A percentile compares a stretch with the other conserved stretches of the same genome.
These are phyloP conservation scores for Brevimyrus niger DNA, from an alignment of 2,113 vertebrate species.

Conservation along the genomic window DNA sequence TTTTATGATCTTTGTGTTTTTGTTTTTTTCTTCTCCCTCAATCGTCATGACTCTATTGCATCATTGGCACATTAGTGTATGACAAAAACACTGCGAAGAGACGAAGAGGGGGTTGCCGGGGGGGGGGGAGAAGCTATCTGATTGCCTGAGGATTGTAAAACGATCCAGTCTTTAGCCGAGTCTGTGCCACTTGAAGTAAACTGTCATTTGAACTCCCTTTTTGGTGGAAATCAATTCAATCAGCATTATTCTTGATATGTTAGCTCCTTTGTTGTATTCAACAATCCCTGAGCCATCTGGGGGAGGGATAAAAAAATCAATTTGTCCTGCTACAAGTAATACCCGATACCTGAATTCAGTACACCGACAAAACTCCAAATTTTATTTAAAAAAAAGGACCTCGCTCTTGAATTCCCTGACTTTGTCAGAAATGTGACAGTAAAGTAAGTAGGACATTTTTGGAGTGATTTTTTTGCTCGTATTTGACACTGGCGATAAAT, in stretches of 20 bases:
- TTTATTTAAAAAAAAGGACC: not conserved
- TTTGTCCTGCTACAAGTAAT: slow-evolving; percentile 55
- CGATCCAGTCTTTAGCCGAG: slow-evolving; percentile 37
- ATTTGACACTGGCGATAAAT: not conserved
- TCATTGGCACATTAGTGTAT: not conserved
- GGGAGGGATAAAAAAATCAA: slow-evolving; percentile 47
- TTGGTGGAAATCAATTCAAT: slow-evolving; percentile 44
- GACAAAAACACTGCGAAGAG: not conserved
- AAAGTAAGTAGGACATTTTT: not conserved
- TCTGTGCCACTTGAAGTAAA: slow-evolving; percentile 34
- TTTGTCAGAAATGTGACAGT: slow-evolving; percentile 17
- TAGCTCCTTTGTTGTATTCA: slow-evolving; percentile 49
- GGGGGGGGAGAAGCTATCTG: slow-evolving; percentile 35
- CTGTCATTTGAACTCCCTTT: slow-evolving; percentile 50
- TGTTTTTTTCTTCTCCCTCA: not conserved
- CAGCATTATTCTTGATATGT: slow-evolving; percentile 40
- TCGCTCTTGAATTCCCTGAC: slow-evolving; percentile 28
- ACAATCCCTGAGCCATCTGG: slow-evolving; percentile 44
- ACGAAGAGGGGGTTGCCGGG: not conserved
- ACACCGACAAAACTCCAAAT: slow-evolving; percentile 29
- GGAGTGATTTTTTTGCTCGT: slow-evolving; percentile 6
- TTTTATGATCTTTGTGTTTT: not conserved
- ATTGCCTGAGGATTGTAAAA: slow-evolving; percentile 35
- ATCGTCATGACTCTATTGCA: not conserved
- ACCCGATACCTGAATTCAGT: slow-evolving; percentile 53